Evolutionary conservation across 2,888 invertebrate genomes (phyloP), one percentile per base, ranked within the genome.

Genomic region (Anarsia innoxiella): DNA sequence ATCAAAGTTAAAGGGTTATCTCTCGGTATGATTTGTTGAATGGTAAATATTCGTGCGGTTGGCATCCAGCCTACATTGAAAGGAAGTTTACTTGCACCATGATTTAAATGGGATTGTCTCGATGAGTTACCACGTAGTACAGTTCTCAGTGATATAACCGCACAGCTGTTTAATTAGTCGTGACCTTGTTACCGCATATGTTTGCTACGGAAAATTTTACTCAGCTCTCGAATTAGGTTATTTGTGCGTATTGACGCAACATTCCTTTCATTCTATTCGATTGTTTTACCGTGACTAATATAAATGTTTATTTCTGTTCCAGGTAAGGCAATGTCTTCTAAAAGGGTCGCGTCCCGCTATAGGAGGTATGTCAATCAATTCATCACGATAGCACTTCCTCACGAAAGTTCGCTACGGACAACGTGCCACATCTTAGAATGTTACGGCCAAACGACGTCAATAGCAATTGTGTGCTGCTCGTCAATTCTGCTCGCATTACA

Each of bases 281-380:
- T 14, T 15, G n/a, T 30, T 23, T 25, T 23, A 30, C 26, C 23
- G 2, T 12, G 14, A 6, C 23, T 15, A 16, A 31, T 16, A 36
- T 37, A 47, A 36, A 34, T 50, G 44, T 59, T 52, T 66, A 56
- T 66, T 70, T 71, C 64, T 74, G 57, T 82, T 83, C 55, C 84
- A 83, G 83, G 83, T 83, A 83, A 82, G 80, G 64, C 74, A 73
- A 83, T 80, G 84, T 65, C 78, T 77, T 75, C 77, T 59, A 80
- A 76, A 68, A 76, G 78, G 63, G 72, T 73, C 71, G 71, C 75
- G 61, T 56, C 59, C 58, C 68, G 70, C 48, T 47, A 59, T 35
- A 71, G 64, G 60, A 80, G 82, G 82, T 80, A 78, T 45, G 77
- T 71, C 48, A 59, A 66, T 76, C 69, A 68, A 59, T 58, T 56